These are phyloP conservation scores for Gymnopithys bicolor DNA, from an alignment of 2,797 vertebrate species.

Conservation along the genomic window DNA sequence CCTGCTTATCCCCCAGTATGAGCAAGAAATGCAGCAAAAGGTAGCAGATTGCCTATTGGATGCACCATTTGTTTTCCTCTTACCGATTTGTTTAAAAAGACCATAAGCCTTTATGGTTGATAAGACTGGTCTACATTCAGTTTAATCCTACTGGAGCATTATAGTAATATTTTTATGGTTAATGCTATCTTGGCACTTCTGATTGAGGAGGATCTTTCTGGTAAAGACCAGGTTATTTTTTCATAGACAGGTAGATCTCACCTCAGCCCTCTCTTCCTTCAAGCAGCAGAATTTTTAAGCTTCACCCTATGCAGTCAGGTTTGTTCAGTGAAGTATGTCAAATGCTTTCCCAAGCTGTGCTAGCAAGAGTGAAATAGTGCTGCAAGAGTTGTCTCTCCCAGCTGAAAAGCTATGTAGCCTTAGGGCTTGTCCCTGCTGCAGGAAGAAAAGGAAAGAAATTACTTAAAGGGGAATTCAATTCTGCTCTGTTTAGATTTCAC, in stretches of 20 bases:
- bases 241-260: background rate
- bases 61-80: background rate
- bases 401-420: background rate
- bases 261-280: background rate
- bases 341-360: background rate
- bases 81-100: background rate
- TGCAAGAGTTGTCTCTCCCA: background rate
- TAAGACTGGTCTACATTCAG: background rate
- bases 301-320: background rate
- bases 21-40: background rate
- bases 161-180: background rate
- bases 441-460: background rate
- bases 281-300: background rate
- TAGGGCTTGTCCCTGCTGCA: background rate
- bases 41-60: background rate
- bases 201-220: background rate
- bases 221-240: fast-evolving
- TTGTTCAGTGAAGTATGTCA: background rate
- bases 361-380: background rate
- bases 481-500: background rate
- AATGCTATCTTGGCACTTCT: background rate
- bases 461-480: background rate
- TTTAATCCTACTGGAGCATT: background rate
- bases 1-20: background rate
- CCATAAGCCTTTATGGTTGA: background rate